Evolutionary conservation across 2,797 vertebrate genomes (phyloP), one percentile per base, ranked within the genome.

Genomic region (Centropyge bicolor): DNA sequence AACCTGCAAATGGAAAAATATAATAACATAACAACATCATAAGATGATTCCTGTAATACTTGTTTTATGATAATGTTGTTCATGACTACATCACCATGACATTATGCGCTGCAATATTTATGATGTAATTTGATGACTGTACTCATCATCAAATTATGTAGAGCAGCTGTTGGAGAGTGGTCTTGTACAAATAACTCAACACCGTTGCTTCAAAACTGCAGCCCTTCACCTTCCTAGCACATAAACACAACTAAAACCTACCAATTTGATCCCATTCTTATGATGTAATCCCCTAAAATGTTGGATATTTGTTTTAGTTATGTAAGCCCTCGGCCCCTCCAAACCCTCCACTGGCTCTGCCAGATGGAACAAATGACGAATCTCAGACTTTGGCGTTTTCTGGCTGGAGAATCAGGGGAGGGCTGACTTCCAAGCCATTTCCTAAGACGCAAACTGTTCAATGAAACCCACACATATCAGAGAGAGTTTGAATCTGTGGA

Each of bases 241-340:
- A 43, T 5, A 27, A 49, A 77, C 49, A 22, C 75, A 63, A 55
- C 68, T 27, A 45, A 75, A 69, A 55, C 74, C 73, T 27, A 70
- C 64, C 74, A 36, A 74, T 84, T 71, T 78, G 67, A 89, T 87
- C 89, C 79, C 59, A 52, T 87, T 89, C 85, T 78, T 81, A 87
- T 94, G 92, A 94, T 70, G 91, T 93, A 90, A 93, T 84, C 67
- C 82, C 76, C 70, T 60, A 85, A 93, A 92, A 93, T 88, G 82
- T 88, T 62, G 84, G 88, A 93, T 93, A 91, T 93, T 93, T 93
- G 89, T 93, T 92, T 93, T 88, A 89, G 92, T 95, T 95, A 94
- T 92, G 90, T 90, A 94, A 95, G 91, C 80, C 45, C 74, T 78
- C 65, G 16, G 77, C 81, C 80, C 75, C 78, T 89, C 83, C 91